Conservation (phyloP, 1,140 invertebrate genomes). For the Drosophila lacteicornis region DNA sequence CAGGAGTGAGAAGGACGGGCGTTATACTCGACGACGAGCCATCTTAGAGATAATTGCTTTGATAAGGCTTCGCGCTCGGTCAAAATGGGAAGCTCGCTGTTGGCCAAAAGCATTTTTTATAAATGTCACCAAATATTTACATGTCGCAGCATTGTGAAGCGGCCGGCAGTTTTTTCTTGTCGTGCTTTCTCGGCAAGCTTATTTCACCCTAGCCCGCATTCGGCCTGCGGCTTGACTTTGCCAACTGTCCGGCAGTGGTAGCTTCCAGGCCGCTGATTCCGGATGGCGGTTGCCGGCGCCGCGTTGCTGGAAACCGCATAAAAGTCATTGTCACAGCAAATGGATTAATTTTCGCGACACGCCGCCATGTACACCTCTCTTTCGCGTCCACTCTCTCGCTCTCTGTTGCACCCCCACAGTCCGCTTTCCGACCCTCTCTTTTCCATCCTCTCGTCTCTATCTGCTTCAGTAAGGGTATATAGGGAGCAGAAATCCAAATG, state of each 20-base stretch:
- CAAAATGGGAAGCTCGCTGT: conserved; percentile 17
- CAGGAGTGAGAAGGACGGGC: conserved; percentile 1
- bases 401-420: conserved; percentile 22
- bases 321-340: conserved; percentile 83
- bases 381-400: conserved; percentile 7
- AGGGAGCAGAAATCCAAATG: not conserved
- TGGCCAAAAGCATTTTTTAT: conserved; percentile 58
- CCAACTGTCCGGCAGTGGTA: conserved; percentile 52
- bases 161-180: conserved; percentile 12
- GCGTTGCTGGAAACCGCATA: conserved; percentile 79
- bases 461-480: not conserved
- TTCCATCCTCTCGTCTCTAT: not conserved
- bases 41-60: conserved; percentile 81
- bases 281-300: conserved; percentile 43
- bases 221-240: conserved; percentile 76
- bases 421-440: conserved; percentile 13
- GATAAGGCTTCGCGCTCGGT: conserved; percentile 63
- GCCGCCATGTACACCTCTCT: conserved; percentile 67
- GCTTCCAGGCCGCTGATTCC: conserved; percentile 53
- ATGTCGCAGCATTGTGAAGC: conserved; percentile 74
- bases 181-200: conserved; percentile 7
- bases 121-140: conserved; percentile 82
- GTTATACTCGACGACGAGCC: conserved; percentile 26
- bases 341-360: conserved; percentile 83
- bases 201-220: conserved; percentile 55